phyloP scores from a whole-genome alignment of 2,888 invertebrate species.

The Xestia rhomboidea region DNA sequence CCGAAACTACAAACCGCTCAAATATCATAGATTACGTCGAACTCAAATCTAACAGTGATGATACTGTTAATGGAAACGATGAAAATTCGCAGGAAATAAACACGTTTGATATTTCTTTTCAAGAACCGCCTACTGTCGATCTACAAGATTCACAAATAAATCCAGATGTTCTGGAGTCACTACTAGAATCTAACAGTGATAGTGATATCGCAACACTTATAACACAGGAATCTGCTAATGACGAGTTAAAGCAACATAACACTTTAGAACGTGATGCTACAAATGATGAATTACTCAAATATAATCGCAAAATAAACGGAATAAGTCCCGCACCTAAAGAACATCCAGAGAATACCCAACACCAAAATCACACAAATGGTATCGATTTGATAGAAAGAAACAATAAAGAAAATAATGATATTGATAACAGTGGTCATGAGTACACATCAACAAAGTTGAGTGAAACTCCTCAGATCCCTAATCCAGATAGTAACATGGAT shows the following conservation, averaged over 20 bases:
- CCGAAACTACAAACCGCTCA: background rate
- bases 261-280: slow-evolving; percentile 4
- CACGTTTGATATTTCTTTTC: slow-evolving; percentile 39
- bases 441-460: slow-evolving; percentile 8
- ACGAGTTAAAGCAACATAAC: slow-evolving; percentile 4
- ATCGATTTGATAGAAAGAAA: slow-evolving; percentile 22
- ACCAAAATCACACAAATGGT: slow-evolving; percentile 17
- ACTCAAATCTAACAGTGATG: background rate
- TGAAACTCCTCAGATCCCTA: slow-evolving; percentile 38
- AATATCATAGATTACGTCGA: background rate
- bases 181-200: slow-evolving; percentile 34
- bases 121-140: slow-evolving; percentile 36
- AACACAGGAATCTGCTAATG: slow-evolving; percentile 43
- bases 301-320: background rate
- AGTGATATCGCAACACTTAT: slow-evolving; percentile 51
- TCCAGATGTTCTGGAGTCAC: slow-evolving; percentile 34
- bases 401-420: slow-evolving; percentile 6
- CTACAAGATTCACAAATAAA: slow-evolving; percentile 45
- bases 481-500: slow-evolving; percentile 78
- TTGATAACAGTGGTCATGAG: slow-evolving; percentile 15
- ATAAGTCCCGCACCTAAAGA: background rate
- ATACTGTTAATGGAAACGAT: slow-evolving; percentile 22
- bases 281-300: slow-evolving; percentile 11
- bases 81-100: slow-evolving; percentile 30
- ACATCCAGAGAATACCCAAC: background rate